phyloP scores from a whole-genome alignment of 2,888 invertebrate genomes.

The Catocala sponsa region DNA sequence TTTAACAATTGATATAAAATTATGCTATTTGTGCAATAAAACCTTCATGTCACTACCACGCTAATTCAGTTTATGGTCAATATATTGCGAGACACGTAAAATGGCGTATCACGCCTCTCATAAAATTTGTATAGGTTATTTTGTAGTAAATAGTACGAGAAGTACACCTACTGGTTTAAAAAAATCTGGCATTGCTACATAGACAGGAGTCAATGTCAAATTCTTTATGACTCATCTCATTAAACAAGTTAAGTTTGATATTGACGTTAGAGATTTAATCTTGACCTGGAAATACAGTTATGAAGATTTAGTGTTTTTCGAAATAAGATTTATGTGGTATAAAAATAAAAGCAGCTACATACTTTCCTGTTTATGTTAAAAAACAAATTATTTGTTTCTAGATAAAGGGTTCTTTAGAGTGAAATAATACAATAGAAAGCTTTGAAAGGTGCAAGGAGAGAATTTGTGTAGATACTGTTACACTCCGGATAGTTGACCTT shows the following conservation, averaged over 20 bases:
- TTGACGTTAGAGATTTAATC: slow-evolving; percentile 27
- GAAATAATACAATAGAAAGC: too few species aligned
- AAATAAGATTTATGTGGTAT: slow-evolving; percentile 29
- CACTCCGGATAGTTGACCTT: too few species aligned
- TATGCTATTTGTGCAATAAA: slow-evolving; percentile 16
- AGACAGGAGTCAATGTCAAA: slow-evolving; percentile 22
- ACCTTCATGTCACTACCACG: slow-evolving; percentile 18
- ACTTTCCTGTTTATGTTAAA: too few species aligned
- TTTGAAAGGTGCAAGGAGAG: too few species aligned
- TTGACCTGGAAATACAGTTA: slow-evolving; percentile 22
- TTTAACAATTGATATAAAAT: slow-evolving; percentile 4
- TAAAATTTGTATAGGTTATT: slow-evolving; percentile 13
- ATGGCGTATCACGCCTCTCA: slow-evolving; percentile 1
- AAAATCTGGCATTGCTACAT: slow-evolving; percentile 17
- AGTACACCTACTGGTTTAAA: background rate
- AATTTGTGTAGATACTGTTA: too few species aligned
- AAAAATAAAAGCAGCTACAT: background rate
- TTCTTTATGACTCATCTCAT: slow-evolving; percentile 30
- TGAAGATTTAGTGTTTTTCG: slow-evolving; percentile 33
- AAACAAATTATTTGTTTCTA: too few species aligned
- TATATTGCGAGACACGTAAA: slow-evolving; percentile 11
- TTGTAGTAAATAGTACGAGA: slow-evolving; percentile 2
- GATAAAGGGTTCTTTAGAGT: too few species aligned
- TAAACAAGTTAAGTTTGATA: slow-evolving; percentile 23
- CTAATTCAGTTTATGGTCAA: slow-evolving; percentile 18